A percentile compares a stretch with the other conserved stretches of the same genome.
These are phyloP conservation scores for Callimorpha dominula DNA, from an alignment of 2,888 invertebrate genomes.

Conservation along the genomic window DNA sequence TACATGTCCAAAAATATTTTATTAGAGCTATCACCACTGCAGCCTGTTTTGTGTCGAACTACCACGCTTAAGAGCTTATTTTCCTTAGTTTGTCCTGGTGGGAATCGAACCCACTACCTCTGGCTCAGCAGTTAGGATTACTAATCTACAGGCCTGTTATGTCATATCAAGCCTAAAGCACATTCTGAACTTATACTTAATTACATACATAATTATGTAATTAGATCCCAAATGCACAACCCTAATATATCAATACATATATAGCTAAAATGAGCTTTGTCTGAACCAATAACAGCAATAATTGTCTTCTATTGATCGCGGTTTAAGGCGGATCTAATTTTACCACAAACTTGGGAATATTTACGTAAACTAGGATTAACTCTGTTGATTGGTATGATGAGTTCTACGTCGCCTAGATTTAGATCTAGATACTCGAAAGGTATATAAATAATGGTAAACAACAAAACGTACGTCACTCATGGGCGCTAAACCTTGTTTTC, in stretches of 20 bases:
- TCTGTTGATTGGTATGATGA: background rate
- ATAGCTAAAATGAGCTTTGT: slow-evolving; percentile 1
- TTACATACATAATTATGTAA: slow-evolving; percentile 8
- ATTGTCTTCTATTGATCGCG: slow-evolving; percentile 1
- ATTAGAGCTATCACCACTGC: background rate
- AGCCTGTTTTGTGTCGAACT: background rate
- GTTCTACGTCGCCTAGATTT: background rate
- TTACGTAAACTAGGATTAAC: background rate
- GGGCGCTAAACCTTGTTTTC: too few relatives aligned
- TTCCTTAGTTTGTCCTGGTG: background rate
- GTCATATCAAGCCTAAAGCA: too few relatives aligned
- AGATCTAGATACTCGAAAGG: background rate
- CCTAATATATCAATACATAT: background rate
- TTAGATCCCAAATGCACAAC: background rate
- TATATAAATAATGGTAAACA: too few relatives aligned
- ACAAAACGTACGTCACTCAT: too few relatives aligned
- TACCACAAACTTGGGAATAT: background rate
- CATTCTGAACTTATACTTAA: background rate
- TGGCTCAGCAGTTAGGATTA: too few relatives aligned
- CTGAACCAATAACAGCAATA: background rate
- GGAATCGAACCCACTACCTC: too few relatives aligned
- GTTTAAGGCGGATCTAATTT: background rate
- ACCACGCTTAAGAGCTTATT: background rate
- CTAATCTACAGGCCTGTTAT: too few relatives aligned
- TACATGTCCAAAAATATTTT: background rate